Evolutionary conservation across 2,888 invertebrate species (phyloP), one percentile per base, ranked within the genome.

Genomic region (Ferdinandea cuprea): DNA sequence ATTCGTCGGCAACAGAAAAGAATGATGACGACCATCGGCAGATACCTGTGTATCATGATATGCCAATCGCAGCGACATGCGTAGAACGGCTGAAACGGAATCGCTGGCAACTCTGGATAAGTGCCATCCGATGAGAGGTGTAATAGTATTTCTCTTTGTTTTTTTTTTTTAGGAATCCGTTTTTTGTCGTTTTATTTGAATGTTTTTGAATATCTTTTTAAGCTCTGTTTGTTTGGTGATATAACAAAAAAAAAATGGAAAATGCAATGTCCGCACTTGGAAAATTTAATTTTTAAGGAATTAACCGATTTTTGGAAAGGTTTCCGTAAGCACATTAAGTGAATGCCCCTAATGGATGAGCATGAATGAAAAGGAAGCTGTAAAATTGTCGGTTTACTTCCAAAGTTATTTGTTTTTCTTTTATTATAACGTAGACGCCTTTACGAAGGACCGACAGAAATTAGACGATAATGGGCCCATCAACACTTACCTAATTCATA

Each of bases 31-130:
- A 71, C 21, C 28, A 68, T 13, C 32, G 17, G 56, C n/a, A 44
- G 40, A 61, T 71, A 56, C 52, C 30, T 59, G 42, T 50, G n/a
- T 52, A 52, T 21, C 61, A 48, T 48, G 30, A 28, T 46, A 58
- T 50, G 59, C 40, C 17, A 58, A 52, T 58, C 25, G 42, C 50
- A 32, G 13, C 68, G 72, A 73, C 83, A 83, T 83, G 83, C 83
- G 83, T 78, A 83, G 54, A 69, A 78, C 21, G 46, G 13, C 8
- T 25, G 28, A 52, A 40, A 71, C 9, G 1, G 2, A 11, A 25
- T 50, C 9, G 48, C 35, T 35, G 83, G 83, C 78, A 83, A 73
- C 83, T 56, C 83, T 78, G 56, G 35, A 48, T 9, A 59, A 37
- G 54, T 73, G 56, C 19, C 32, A 44, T 54, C n/a, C 11, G n/a